Evolutionary conservation across 53 echinoderm and acorn worm genomes (phyloP).

Genomic region (Arbacia lixula): DNA sequence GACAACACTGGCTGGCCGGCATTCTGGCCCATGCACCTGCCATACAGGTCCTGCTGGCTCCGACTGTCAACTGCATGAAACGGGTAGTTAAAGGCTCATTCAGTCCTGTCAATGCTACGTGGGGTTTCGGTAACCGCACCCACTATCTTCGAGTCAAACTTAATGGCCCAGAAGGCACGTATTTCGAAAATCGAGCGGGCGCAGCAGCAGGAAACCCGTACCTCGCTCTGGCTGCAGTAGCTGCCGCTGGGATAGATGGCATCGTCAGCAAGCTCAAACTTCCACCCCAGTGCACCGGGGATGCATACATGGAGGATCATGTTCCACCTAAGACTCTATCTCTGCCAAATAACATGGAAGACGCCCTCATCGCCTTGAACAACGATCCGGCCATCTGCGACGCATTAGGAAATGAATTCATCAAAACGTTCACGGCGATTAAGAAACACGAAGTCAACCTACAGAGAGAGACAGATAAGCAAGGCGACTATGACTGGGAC

Average conservation of each 20-base stretch:
- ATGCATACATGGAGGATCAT: constrained; percentile 14
- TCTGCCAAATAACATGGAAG: constrained; percentile 50
- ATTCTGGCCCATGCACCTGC: constrained; percentile 69
- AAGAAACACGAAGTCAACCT: constrained; percentile 47
- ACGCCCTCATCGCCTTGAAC: constrained; percentile 57
- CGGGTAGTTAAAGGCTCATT: neutral
- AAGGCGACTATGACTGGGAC: constrained; percentile 47
- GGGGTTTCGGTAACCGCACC: constrained; percentile 74
- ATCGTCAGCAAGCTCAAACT: constrained; percentile 55
- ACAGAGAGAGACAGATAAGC: constrained; percentile 32
- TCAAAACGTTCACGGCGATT: constrained; percentile 47
- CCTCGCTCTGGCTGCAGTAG: constrained; percentile 64
- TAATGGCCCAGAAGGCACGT: constrained; percentile 64
- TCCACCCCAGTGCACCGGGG: constrained; percentile 33
- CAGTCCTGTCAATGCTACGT: constrained; percentile 58
- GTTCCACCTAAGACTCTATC: constrained; percentile 31
- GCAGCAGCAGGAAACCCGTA: constrained; percentile 74
- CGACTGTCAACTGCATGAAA: constrained; percentile 66
- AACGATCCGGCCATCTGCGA: constrained; percentile 58
- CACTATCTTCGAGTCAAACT: constrained; percentile 68
- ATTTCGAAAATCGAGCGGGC: constrained; percentile 76
- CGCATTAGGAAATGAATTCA: constrained; percentile 66
- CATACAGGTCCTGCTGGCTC: constrained; percentile 61
- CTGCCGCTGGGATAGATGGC: constrained; percentile 80
- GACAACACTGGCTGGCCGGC: constrained; percentile 71